A percentile compares a stretch with the other conserved stretches of the same genome.
Evolutionary conservation across 2,113 vertebrate genomes (phyloP).

Genomic region (Tyrannus savana): DNA sequence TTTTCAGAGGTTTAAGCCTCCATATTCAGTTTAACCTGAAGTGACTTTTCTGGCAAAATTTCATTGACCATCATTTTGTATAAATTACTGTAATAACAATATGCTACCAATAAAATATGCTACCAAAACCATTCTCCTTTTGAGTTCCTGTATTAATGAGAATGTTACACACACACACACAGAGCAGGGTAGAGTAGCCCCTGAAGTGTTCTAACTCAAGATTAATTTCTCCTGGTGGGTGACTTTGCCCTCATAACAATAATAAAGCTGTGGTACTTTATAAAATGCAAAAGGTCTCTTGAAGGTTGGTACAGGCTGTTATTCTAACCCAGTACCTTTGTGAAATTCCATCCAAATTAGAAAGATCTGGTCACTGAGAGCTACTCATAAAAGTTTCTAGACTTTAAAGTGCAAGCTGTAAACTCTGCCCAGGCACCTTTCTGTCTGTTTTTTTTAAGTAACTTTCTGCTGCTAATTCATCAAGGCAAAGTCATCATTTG

Average conservation of each 20-base stretch:
- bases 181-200: not conserved
- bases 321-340: not conserved
- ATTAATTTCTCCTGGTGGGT: conserved; percentile 20
- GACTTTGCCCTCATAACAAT: not conserved
- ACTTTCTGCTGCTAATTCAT: not conserved
- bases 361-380: not conserved
- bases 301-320: not conserved
- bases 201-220: conserved; percentile 18
- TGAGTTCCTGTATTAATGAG: not conserved
- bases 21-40: not conserved
- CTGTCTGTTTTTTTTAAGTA: not conserved
- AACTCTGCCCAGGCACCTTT: not conserved
- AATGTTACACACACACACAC: not conserved
- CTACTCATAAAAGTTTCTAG: not conserved
- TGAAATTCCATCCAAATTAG: not conserved
- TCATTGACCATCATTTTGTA: not conserved
- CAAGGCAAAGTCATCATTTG: not conserved
- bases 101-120: not conserved
- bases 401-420: not conserved
- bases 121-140: not conserved
- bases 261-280: not conserved
- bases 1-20: not conserved
- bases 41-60: not conserved
- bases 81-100: not conserved
- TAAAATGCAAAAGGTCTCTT: conserved; percentile 14